Evolutionary conservation across 2,797 vertebrate species (phyloP).

Genomic region (Chelonia mydas): DNA sequence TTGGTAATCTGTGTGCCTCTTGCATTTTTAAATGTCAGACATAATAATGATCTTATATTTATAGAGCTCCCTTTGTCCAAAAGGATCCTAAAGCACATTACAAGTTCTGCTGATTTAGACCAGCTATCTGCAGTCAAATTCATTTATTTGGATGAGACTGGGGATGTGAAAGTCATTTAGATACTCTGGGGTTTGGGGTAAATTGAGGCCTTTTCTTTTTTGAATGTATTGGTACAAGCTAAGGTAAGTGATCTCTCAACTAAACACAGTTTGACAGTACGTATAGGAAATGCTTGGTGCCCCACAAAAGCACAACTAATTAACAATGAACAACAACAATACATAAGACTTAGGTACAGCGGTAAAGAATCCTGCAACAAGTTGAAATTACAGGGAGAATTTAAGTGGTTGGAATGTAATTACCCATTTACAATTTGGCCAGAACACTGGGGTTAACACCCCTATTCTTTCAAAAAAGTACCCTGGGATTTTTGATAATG

Average conservation of each 20-base stretch:
- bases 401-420: fast-evolving
- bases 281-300: neutral
- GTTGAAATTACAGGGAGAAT: neutral
- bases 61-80: neutral
- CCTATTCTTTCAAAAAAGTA: neutral
- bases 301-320: neutral
- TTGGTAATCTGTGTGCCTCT: neutral
- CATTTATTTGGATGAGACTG: conserved; percentile 31
- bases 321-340: neutral
- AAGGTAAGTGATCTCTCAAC: neutral
- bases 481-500: neutral
- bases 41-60: neutral
- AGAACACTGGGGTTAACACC: neutral
- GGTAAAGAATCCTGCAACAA: neutral
- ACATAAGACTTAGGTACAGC: neutral
- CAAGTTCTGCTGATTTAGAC: conserved; percentile 6
- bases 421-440: neutral
- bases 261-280: neutral
- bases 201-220: neutral
- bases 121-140: conserved; percentile 3
- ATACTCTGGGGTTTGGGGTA: neutral
- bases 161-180: neutral
- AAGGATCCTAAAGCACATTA: neutral
- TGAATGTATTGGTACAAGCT: neutral
- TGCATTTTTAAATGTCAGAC: conserved; percentile 6